A percentile compares a stretch with the other conserved stretches of the same genome.
Evolutionary conservation across 2,113 vertebrate species (phyloP).

Genomic region (pig (Sus scrofa)): T2T-Sscrofa CM000813.6:109942501-109943000

Average conservation of each 20-base stretch:
- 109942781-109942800: not conserved
- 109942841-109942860: not conserved
- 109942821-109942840: not conserved
- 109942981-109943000: rapidly evolving
- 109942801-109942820: not conserved
- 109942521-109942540: slow-evolving; percentile 9
- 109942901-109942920: not conserved
- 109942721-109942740: not conserved
- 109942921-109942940: not conserved
- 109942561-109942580: not conserved
- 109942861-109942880: not conserved
- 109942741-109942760: slow-evolving; percentile 10
- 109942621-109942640: not conserved
- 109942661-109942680: not conserved
- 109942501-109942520: slow-evolving; percentile 16
- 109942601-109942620: not conserved
- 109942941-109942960: not conserved
- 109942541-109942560: not conserved
- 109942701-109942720: not conserved
- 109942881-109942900: not conserved
- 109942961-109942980: rapidly evolving
- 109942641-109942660: not conserved
- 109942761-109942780: not conserved
- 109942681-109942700: slow-evolving; percentile 29
- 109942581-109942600: not conserved